Evolutionary conservation across 2,113 vertebrate species (phyloP).

Genomic region (Nannobrachium achirus): DNA sequence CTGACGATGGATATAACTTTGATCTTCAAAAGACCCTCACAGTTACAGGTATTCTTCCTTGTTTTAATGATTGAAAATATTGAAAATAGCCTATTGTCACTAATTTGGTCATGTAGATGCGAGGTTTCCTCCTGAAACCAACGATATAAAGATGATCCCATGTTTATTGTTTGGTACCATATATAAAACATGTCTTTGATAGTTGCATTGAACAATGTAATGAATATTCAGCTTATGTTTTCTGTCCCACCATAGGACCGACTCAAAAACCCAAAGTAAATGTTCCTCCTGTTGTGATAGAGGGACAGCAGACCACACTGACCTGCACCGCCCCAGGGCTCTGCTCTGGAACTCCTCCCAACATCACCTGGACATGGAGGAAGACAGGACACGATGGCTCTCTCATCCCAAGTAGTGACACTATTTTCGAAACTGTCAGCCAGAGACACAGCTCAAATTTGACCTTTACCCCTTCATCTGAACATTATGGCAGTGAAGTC

Average conservation of each 20-base stretch:
- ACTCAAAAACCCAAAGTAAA: constrained; percentile 43
- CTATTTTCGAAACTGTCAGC: not conserved
- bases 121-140: too few species aligned
- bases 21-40: not conserved
- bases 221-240: too few species aligned
- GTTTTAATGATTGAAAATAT: too few species aligned
- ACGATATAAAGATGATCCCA: too few species aligned
- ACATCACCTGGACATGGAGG: constrained; percentile 52
- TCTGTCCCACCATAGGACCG: constrained; percentile 25
- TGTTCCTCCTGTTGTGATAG: constrained; percentile 39
- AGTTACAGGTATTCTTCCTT: constrained; percentile 43
- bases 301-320: constrained; percentile 43
- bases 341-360: constrained; percentile 49
- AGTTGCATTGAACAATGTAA: too few species aligned
- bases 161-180: too few species aligned
- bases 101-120: too few species aligned
- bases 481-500: constrained; percentile 32
- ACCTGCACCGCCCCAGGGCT: constrained; percentile 57
- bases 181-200: too few species aligned
- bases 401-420: too few species aligned
- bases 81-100: too few species aligned
- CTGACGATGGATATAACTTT: not conserved
- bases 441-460: constrained; percentile 31
- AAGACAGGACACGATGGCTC: constrained; percentile 9
- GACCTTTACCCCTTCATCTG: constrained; percentile 40